A percentile compares a stretch with the other conserved stretches of the same genome.
Conservation (phyloP, 2,797 vertebrate species). For the Myiothlypis coronata region DNA sequence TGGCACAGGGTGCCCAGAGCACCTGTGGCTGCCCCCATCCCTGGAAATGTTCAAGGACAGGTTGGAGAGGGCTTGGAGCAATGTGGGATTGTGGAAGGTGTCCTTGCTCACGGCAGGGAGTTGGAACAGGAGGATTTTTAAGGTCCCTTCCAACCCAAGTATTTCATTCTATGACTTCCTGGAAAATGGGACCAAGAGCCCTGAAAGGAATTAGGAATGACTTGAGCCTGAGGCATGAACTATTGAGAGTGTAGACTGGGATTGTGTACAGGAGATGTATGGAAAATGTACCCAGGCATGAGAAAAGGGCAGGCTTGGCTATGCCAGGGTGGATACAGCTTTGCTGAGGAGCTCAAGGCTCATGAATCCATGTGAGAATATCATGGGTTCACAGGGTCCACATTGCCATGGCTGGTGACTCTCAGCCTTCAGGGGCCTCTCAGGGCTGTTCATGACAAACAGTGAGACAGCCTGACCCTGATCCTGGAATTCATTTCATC, state of each 20-base stretch:
- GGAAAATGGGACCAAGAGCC: not conserved
- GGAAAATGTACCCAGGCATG: not conserved
- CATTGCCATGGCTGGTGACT: not conserved
- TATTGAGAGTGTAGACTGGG: not conserved
- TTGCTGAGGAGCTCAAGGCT: not conserved
- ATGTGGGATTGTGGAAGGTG: accelerated
- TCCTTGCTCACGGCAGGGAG: not conserved
- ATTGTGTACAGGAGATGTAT: not conserved
- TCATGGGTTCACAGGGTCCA: not conserved
- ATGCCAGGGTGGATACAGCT: accelerated
- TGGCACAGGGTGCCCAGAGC: not conserved
- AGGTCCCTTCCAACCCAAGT: not conserved
- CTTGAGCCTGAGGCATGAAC: not conserved
- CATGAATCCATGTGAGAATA: no score
- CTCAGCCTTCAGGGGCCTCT: not conserved
- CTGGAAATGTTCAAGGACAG: not conserved
- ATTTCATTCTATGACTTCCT: not conserved
- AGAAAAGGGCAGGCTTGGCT: not conserved
- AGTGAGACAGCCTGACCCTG: not conserved
- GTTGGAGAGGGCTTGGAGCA: accelerated
- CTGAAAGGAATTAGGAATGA: not conserved
- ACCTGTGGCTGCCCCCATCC: not conserved
- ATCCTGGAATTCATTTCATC: not conserved
- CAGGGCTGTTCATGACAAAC: not conserved
- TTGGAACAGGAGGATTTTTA: not conserved